Evolutionary conservation across 2,888 invertebrate genomes (phyloP).

Genomic region (Aporophyla lueneburgensis): DNA sequence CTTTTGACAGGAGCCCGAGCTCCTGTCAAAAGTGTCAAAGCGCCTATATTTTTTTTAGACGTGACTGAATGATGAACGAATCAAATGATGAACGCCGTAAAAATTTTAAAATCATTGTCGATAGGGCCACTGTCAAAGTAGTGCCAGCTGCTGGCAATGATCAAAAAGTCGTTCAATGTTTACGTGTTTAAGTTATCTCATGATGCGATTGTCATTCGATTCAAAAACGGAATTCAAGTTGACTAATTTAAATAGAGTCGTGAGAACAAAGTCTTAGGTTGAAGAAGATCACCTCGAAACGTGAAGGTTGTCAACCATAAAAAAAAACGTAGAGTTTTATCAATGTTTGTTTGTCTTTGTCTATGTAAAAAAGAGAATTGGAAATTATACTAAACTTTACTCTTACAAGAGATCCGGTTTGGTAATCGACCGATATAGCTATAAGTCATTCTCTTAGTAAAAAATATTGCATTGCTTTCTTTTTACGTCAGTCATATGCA

Average conservation of each 20-base stretch:
- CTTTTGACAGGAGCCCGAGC: too few relatives aligned
- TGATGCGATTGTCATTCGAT: neutral
- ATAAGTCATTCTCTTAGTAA: slow-evolving; percentile 46
- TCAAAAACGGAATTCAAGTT: slow-evolving; percentile 13
- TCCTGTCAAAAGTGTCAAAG: neutral
- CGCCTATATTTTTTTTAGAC: too few relatives aligned
- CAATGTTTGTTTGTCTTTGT: neutral
- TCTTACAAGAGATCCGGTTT: slow-evolving; percentile 69
- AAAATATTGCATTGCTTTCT: slow-evolving; percentile 58
- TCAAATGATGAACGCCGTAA: too few relatives aligned
- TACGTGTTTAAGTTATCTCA: neutral
- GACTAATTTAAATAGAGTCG: slow-evolving; percentile 10
- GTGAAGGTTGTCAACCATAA: slow-evolving; percentile 43
- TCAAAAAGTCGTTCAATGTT: too few relatives aligned
- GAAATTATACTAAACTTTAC: slow-evolving; percentile 41
- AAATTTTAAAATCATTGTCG: too few relatives aligned
- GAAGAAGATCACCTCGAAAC: slow-evolving; percentile 34
- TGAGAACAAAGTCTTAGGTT: neutral
- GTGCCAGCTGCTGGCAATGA: neutral
- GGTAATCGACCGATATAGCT: slow-evolving; percentile 42
- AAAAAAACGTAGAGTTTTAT: slow-evolving; percentile 15
- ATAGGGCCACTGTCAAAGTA: too few relatives aligned
- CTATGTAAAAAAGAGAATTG: slow-evolving; percentile 26
- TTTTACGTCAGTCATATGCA: slow-evolving; percentile 22
- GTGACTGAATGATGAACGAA: too few relatives aligned